Base-by-base conservation (phyloP, 2,888 invertebrate genomes). In the Phyto melanocephala region DNA sequence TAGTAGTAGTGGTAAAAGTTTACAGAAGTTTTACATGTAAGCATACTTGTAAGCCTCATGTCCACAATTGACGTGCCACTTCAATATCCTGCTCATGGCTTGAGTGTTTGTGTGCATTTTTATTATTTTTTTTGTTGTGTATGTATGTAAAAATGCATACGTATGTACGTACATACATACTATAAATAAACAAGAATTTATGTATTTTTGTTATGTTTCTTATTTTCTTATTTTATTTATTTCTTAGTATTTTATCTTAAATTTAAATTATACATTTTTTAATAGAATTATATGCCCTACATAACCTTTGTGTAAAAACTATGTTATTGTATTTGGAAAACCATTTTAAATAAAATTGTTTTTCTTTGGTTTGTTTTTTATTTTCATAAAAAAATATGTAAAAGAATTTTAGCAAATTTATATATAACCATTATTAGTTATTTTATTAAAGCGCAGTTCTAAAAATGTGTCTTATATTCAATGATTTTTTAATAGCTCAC, bases 21-120 rank as follows among this genome's bases (percentile, higher is more conserved):
- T 87, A 85, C 86, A 86, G 84, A 88, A 89, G 89, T 89, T 90
- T 62, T 88, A 86, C 88, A 87, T 89, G 88, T 88, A 89, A 90
- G 88, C 87, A 87, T 87, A 86, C 88, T 88, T 86, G 88, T 88
- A 88, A 89, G 88, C 86, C 87, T 86, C 87, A 87, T 88, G 90
- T 89, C 88, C 88, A 86, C 89, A 89, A 87, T 89, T 87, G 89
- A 87, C 77, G 87, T 87, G 87, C 82, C 85, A 76, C 77, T 81
- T 74, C 42, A 75, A 45, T 37, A 40, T 83, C 35, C 35, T 80
- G 24, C 76, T 70, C 50, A 70, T 35, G 58, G 63, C n/a, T 72
- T 58, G 35, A 54, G 60, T 35, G 33, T 56, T 42, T 72, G 22
- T 52, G 8, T 20, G 42, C 13, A 24, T 68, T 15, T 74, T 67